Conservation (phyloP, 2,113 vertebrate species). For the Megaleporinus macrocephalus region DNA sequence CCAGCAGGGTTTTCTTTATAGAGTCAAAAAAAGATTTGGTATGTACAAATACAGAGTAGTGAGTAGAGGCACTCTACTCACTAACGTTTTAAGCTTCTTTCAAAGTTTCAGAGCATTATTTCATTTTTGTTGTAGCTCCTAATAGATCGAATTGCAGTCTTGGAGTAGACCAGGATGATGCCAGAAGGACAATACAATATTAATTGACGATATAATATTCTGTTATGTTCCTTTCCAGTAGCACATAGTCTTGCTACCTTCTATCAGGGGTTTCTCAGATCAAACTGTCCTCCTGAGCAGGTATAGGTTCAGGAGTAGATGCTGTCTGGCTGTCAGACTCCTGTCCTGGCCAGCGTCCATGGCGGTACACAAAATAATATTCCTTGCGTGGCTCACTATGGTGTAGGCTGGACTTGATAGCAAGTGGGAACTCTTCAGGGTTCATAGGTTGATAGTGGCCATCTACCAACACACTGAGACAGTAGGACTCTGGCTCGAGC, state of each 20-base stretch:
- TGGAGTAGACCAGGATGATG: neutral
- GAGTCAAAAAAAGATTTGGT: neutral
- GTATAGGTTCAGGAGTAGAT: neutral
- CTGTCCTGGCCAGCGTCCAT: conserved; percentile 57
- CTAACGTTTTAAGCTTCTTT: neutral
- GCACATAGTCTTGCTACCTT: neutral
- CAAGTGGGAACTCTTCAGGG: conserved; percentile 83
- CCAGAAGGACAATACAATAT: neutral
- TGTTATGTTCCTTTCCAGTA: neutral
- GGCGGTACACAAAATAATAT: conserved; percentile 92
- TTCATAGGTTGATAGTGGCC: conserved; percentile 77
- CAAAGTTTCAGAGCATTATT: neutral
- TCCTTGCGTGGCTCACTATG: conserved; percentile 81
- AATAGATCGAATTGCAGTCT: neutral
- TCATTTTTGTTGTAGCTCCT: neutral
- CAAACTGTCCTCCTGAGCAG: conserved; percentile 35
- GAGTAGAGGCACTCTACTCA: neutral
- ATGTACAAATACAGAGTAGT: neutral
- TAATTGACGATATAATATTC: neutral
- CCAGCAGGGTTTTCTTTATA: neutral
- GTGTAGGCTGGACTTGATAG: conserved; percentile 84
- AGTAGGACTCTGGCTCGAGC: conserved; percentile 70
- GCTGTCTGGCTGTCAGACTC: conserved; percentile 10
- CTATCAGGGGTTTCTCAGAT: conserved; percentile 10
- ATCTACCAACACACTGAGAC: conserved; percentile 84